These are phyloP conservation scores for Pseudomyrmex pallidus DNA, from an alignment of 1,140 invertebrate genomes.

Conservation along the genomic window DNA sequence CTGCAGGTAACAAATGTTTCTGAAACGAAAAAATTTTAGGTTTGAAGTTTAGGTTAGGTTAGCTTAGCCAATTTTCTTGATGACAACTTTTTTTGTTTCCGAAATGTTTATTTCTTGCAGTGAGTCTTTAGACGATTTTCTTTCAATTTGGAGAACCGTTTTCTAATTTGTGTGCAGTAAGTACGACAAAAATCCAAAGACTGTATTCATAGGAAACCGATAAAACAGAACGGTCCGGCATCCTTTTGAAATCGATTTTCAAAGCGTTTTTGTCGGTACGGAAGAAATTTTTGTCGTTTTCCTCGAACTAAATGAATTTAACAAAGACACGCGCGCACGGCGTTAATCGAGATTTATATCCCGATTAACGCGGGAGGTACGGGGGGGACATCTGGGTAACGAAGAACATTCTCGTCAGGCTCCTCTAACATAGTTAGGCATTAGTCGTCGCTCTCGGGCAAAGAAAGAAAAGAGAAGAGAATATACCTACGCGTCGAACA, in stretches of 20 bases:
- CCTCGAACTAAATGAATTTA: conserved; percentile 59
- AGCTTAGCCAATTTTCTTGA: too few relatives aligned
- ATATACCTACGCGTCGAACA: not conserved
- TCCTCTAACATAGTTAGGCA: conserved; percentile 69
- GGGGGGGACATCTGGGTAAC: conserved; percentile 56
- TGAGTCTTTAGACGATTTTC: too few relatives aligned
- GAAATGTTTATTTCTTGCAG: too few relatives aligned
- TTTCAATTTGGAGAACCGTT: too few relatives aligned
- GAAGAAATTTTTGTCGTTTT: conserved; percentile 29
- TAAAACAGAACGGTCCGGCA: too few relatives aligned
- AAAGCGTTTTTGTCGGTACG: not conserved
- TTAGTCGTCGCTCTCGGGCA: conserved; percentile 58
- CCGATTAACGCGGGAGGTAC: conserved; percentile 68
- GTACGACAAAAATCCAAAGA: too few relatives aligned
- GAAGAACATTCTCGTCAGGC: conserved; percentile 65
- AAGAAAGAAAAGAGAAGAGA: conserved; percentile 22
- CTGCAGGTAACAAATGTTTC: too few relatives aligned
- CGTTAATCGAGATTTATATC: conserved; percentile 75
- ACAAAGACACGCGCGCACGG: conserved; percentile 5
- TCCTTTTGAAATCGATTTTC: not conserved
- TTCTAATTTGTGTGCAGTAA: too few relatives aligned
- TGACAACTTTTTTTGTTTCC: too few relatives aligned
- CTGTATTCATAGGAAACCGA: too few relatives aligned
- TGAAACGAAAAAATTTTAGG: too few relatives aligned
- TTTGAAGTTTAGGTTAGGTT: too few relatives aligned